These are phyloP conservation scores for Drosophila rellima DNA, from an alignment of 2,888 invertebrate genomes.

Conservation along the genomic window DNA sequence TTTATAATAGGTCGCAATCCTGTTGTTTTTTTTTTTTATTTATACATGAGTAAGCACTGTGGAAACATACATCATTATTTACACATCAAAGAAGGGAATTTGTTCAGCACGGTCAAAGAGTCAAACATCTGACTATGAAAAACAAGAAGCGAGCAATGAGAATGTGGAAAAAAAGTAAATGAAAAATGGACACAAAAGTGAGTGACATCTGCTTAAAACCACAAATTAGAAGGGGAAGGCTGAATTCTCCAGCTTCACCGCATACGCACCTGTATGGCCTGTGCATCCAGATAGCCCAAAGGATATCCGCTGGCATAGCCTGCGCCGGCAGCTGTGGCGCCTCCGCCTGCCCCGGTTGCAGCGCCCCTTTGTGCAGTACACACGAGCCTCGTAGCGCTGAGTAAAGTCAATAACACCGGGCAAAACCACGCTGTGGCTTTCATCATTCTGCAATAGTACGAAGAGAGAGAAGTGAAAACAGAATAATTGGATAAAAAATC, in stretches of 20 bases:
- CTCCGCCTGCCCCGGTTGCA: constrained; percentile 8
- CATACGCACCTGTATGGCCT: constrained; percentile 83
- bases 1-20: neutral
- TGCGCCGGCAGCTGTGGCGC: constrained; percentile 39
- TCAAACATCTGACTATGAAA: constrained; percentile 3
- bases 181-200: constrained; percentile 29
- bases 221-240: constrained; percentile 15
- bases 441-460: constrained; percentile 79
- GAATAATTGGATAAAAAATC: constrained; percentile 42
- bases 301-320: constrained; percentile 77
- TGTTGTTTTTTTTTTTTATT: neutral
- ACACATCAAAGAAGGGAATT: constrained; percentile 43
- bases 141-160: constrained; percentile 39
- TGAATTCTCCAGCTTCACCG: constrained; percentile 1
- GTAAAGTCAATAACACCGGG: constrained; percentile 84
- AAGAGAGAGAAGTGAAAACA: constrained; percentile 1
- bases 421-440: constrained; percentile 86
- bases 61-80: constrained; percentile 2
- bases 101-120: constrained; percentile 6
- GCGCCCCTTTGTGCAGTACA: constrained; percentile 84
- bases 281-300: constrained; percentile 81
- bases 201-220: constrained; percentile 56
- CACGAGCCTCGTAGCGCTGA: constrained; percentile 84
- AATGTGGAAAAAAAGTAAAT: constrained; percentile 29
- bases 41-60: neutral